Evolutionary conservation across 2,797 vertebrate species (phyloP).

Genomic region (Phrynocephalus vlangalii): DNA sequence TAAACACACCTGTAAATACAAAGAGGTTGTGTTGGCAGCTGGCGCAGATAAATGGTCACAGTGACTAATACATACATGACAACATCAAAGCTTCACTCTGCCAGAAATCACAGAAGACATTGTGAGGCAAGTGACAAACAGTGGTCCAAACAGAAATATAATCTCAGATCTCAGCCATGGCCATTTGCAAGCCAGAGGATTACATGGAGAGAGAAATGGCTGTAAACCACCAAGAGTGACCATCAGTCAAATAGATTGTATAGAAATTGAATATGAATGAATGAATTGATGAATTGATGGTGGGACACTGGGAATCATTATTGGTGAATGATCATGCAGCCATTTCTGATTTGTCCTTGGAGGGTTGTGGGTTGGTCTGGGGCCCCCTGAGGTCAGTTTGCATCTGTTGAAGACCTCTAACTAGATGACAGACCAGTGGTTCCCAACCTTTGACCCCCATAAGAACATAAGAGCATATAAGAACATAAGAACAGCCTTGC

Average conservation of each 20-base stretch:
- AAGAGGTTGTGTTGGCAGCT: slow-evolving; percentile 5
- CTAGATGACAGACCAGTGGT: neutral
- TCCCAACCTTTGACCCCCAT: neutral
- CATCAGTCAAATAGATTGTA: too few species aligned
- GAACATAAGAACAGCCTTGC: too few species aligned
- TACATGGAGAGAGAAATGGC: neutral
- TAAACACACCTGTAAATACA: slow-evolving; percentile 38
- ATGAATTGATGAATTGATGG: too few species aligned
- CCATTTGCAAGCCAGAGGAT: neutral
- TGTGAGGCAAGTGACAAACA: neutral
- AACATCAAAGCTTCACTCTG: slow-evolving; percentile 4
- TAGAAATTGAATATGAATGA: too few species aligned
- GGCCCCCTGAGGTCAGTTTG: neutral
- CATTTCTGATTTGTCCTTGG: neutral
- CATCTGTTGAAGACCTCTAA: neutral
- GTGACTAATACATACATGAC: slow-evolving; percentile 15
- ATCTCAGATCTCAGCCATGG: neutral
- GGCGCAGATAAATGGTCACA: slow-evolving; percentile 9
- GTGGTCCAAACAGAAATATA: slow-evolving; percentile 6
- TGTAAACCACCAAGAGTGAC: too few species aligned
- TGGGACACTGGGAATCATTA: too few species aligned
- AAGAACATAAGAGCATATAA: too few species aligned
- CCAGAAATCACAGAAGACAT: neutral
- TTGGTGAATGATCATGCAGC: neutral
- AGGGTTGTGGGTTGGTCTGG: too few species aligned